phyloP scores from a whole-genome alignment of 2,888 invertebrate species.

The Ochropleura leucogaster region DNA sequence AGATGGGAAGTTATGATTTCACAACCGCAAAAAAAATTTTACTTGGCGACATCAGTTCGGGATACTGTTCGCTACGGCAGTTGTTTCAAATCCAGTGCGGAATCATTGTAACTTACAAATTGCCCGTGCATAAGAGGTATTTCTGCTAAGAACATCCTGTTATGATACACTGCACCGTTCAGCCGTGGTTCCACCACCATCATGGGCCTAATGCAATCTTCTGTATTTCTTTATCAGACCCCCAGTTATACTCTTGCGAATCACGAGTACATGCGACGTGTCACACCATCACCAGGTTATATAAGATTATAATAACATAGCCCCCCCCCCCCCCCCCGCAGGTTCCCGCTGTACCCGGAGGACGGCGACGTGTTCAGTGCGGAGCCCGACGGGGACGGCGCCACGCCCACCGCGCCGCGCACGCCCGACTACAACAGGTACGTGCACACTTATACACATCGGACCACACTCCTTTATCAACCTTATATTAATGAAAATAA shows the following conservation, averaged over 20 bases:
- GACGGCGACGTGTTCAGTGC: conserved; percentile 81
- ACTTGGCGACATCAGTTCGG: no score
- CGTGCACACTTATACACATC: neutral
- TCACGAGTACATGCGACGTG: no score
- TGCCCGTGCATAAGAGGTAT: neutral
- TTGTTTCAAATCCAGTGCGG: neutral
- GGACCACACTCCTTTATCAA: neutral
- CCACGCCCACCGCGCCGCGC: conserved; percentile 92
- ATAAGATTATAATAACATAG: no score
- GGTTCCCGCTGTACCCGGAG: conserved; percentile 87
- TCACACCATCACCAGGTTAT: no score
- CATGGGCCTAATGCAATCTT: no score
- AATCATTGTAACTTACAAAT: neutral
- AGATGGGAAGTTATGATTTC: no score
- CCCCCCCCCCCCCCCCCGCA: conserved; percentile 43
- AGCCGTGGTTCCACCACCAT: neutral
- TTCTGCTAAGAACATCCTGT: neutral
- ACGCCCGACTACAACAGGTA: conserved; percentile 90
- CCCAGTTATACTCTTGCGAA: no score
- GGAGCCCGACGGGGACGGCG: conserved; percentile 87
- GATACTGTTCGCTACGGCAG: neutral
- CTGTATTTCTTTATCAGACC: no score
- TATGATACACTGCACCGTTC: neutral
- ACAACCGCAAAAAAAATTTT: no score
- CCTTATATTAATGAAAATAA: neutral